These are phyloP conservation scores for Percopsis omiscomaycus DNA, from an alignment of 2,797 vertebrate species.

Conservation along the genomic window DNA sequence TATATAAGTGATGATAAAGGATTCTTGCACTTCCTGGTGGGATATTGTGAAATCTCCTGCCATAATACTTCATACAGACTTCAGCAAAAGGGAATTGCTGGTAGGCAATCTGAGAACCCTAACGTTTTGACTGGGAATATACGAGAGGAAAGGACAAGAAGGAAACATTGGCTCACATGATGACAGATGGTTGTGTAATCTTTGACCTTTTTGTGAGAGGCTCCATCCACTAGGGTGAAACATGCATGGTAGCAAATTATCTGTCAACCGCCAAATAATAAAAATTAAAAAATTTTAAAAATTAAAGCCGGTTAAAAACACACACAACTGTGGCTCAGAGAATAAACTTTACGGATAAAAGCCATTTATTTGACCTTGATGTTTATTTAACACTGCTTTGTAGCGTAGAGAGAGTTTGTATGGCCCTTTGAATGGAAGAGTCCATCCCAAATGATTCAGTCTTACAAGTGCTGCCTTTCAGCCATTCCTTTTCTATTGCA, in stretches of 20 bases:
- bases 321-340: slow-evolving; percentile 37
- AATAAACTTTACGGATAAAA: slow-evolving; percentile 43
- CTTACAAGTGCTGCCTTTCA: not conserved
- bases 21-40: too few relatives aligned
- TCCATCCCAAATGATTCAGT: slow-evolving; percentile 15
- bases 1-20: too few relatives aligned
- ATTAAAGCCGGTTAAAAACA: slow-evolving; percentile 46
- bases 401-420: slow-evolving; percentile 13
- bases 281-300: not conserved
- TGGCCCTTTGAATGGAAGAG: slow-evolving; percentile 27
- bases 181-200: slow-evolving; percentile 58
- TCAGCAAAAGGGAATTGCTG: not conserved
- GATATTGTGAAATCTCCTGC: too few relatives aligned
- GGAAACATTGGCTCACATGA: slow-evolving; percentile 34
- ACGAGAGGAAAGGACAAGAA: slow-evolving; percentile 23
- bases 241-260: slow-evolving; percentile 22
- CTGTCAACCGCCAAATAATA: slow-evolving; percentile 19
- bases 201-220: slow-evolving; percentile 30
- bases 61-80: too few relatives aligned
- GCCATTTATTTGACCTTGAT: slow-evolving; percentile 50
- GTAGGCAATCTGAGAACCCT: not conserved
- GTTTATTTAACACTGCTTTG: slow-evolving; percentile 43
- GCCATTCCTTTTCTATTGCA: slow-evolving; percentile 7
- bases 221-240: slow-evolving; percentile 38
- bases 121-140: slow-evolving; percentile 39